These are phyloP conservation scores for Lycaon pictus DNA, from an alignment of 2,113 vertebrate species.

Conservation along the genomic window DNA sequence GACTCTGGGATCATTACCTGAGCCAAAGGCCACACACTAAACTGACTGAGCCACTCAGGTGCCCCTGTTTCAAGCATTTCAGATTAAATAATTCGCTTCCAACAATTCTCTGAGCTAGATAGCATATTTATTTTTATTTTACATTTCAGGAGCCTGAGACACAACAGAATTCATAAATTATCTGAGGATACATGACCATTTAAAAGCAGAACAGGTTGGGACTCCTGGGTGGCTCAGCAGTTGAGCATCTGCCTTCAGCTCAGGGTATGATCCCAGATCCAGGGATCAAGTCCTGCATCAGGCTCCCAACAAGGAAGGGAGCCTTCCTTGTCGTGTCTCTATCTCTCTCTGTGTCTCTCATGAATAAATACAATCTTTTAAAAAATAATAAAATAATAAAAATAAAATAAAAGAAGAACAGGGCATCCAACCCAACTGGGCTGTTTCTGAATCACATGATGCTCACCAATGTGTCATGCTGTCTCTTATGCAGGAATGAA, in stretches of 20 bases:
- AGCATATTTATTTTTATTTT: background rate
- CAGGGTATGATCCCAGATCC: no score
- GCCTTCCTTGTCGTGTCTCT: no score
- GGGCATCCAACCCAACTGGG: background rate
- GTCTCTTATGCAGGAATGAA: background rate
- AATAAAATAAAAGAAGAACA: background rate
- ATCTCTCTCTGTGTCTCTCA: no score
- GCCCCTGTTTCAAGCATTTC: background rate
- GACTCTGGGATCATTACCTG: no score
- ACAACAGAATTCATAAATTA: background rate
- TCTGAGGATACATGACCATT: background rate
- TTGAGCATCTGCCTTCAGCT: no score
- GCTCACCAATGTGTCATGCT: no score
- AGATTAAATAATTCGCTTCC: background rate
- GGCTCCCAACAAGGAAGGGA: no score
- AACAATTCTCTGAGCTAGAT: background rate
- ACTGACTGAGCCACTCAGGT: no score
- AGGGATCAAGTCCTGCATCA: no score
- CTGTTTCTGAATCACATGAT: background rate
- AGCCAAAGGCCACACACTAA: background rate
- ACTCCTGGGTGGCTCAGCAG: no score
- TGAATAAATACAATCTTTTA: no score
- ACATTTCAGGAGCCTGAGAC: background rate
- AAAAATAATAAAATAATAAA: no score
- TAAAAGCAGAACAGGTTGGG: background rate